Evolutionary conservation across 2,888 invertebrate genomes (phyloP), one percentile per base, ranked within the genome.

Genomic region (Amphipyra berbera): DNA sequence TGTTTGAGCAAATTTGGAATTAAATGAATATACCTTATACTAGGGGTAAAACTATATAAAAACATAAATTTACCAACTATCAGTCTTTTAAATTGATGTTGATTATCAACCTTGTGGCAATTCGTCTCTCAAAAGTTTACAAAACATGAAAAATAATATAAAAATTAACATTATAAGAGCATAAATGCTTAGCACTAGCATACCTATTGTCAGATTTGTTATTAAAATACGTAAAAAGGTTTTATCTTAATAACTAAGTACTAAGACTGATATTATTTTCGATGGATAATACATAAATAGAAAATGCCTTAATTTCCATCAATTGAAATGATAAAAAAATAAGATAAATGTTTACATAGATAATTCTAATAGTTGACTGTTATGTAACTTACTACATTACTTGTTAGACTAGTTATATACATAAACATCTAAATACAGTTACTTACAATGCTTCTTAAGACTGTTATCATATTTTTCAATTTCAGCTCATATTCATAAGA

Each of bases 21-120:
- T 86, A 91, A 94, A 92, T 82, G 77, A 93, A 93, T 87, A 82
- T 87, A 88, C 84, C 94, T 95, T 94, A 94, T 82, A 85, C 94
- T 95, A 95, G 90, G 94, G 94, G 90, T 94, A 94, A 94, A 95
- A 95, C 88, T 92, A 94, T 94, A 93, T 92, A 90, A 92, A 90
- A 93, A 93, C 90, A 88, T 82, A 90, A 90, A 87, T 86, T 93
- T 95, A 94, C 90, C 93, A 93, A 92, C 95, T 95, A 95, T 95
- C 95, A 95, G 95, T 95, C 95, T 95, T 95, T 93, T 94, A 93
- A 94, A 95, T 95, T 95, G 95, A 95, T 95, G 95, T 94, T 93
- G 91, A 90, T 91, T 93, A 89, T 92, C 92, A 94, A 93, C 89
- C 91, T 90, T 90, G 88, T 92, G 91, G 90, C 92, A 92, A 90